phyloP scores from a whole-genome alignment of 1,140 invertebrate species.

The Linepithema humile region DNA sequence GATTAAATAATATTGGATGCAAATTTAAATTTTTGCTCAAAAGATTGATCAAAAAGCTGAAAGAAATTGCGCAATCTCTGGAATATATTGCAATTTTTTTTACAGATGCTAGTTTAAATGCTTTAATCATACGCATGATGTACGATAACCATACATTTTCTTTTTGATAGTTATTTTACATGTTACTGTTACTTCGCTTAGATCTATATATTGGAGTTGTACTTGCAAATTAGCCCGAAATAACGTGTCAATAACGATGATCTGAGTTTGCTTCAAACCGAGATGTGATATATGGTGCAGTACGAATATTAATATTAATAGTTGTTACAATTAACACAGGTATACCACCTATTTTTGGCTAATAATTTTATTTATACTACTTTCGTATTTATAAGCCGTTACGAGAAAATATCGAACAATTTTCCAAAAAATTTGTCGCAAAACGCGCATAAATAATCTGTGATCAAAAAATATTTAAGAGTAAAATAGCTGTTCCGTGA shows the following conservation, averaged over 20 bases:
- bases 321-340: conserved; percentile 36
- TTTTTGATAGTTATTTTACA: conserved; percentile 20
- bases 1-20: not conserved
- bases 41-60: not conserved
- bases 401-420: conserved; percentile 8
- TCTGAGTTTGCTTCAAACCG: conserved; percentile 25
- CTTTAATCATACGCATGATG: not conserved
- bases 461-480: conserved; percentile 30
- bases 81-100: conserved; percentile 4
- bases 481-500: not conserved
- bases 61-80: not conserved
- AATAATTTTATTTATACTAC: conserved; percentile 45
- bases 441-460: conserved; percentile 38
- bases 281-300: conserved; percentile 37
- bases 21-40: not conserved
- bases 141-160: conserved; percentile 1
- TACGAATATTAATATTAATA: conserved; percentile 39
- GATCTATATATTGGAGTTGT: conserved; percentile 32
- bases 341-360: conserved; percentile 32
- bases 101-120: not conserved
- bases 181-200: conserved; percentile 34
- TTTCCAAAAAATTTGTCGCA: conserved; percentile 23
- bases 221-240: conserved; percentile 13
- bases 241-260: not conserved
- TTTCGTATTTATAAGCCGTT: conserved; percentile 21